Conservation (phyloP, 1,140 invertebrate genomes). For the Chironomus tepperi region DNA sequence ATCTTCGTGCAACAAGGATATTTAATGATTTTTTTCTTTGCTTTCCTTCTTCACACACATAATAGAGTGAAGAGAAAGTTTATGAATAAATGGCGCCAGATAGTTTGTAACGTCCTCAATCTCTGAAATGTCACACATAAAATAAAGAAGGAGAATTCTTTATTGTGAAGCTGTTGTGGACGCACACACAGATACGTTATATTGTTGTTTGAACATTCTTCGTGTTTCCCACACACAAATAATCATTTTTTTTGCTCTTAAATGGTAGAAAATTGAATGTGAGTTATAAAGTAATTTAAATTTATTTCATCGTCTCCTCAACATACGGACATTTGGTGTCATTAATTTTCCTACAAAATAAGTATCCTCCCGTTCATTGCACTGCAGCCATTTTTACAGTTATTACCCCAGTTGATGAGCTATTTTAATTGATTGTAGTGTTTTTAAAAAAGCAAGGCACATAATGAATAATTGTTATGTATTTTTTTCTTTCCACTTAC, state of each 20-base stretch:
- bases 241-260: no score
- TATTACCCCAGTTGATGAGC: not conserved
- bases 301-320: no score
- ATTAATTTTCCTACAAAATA: not conserved
- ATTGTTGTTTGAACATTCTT: not conserved
- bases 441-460: not conserved
- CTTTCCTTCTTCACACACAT: not conserved
- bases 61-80: not conserved
- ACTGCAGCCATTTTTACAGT: not conserved
- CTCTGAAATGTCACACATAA: not conserved
- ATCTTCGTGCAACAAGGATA: not conserved
- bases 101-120: conserved; percentile 9
- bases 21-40: not conserved
- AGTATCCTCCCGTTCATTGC: not conserved
- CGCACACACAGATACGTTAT: not conserved
- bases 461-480: not conserved
- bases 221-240: not conserved
- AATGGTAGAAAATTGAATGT: not conserved
- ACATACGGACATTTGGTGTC: not conserved
- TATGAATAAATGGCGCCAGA: conserved; percentile 11
- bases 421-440: not conserved
- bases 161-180: not conserved
- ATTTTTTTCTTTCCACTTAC: not conserved
- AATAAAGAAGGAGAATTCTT: not conserved
- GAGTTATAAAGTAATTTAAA: not conserved